phyloP scores from a whole-genome alignment of 2,113 vertebrate species.

The Apteryx mantelli region DNA sequence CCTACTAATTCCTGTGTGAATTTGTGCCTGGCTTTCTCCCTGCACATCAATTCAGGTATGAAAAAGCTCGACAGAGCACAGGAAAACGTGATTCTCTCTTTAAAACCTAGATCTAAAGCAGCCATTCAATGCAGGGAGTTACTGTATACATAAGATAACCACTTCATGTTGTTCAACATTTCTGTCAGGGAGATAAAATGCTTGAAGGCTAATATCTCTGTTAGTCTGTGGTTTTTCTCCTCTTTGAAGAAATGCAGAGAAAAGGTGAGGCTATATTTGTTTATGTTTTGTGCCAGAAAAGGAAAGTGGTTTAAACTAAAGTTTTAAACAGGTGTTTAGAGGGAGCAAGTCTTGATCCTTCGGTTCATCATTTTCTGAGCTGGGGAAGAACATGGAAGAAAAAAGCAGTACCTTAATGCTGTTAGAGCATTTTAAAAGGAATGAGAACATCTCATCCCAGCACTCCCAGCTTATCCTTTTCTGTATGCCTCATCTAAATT shows the following conservation, averaged over 20 bases:
- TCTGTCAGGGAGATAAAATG: neutral
- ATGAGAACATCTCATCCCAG: neutral
- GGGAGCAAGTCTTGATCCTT: neutral
- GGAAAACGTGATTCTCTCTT: neutral
- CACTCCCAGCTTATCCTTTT: neutral
- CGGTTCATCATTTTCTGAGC: fast-evolving
- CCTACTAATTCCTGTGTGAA: neutral
- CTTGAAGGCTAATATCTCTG: neutral
- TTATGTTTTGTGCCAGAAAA: neutral
- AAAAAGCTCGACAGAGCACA: neutral
- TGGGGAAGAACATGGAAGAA: neutral
- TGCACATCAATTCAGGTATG: neutral
- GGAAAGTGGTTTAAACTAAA: neutral
- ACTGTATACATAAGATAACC: neutral
- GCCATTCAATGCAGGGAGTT: fast-evolving
- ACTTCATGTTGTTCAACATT: neutral
- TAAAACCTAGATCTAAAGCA: neutral
- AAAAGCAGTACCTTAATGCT: neutral
- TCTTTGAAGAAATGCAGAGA: neutral
- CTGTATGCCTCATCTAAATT: neutral
- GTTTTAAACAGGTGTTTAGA: neutral
- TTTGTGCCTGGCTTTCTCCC: neutral
- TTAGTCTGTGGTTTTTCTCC: neutral
- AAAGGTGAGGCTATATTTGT: neutral
- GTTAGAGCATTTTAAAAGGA: neutral